Percentiles rank a stretch among this genome's conserved stretches.
phyloP scores from a whole-genome alignment of 1,140 invertebrate species.

The Magallana ariakensis region DNA sequence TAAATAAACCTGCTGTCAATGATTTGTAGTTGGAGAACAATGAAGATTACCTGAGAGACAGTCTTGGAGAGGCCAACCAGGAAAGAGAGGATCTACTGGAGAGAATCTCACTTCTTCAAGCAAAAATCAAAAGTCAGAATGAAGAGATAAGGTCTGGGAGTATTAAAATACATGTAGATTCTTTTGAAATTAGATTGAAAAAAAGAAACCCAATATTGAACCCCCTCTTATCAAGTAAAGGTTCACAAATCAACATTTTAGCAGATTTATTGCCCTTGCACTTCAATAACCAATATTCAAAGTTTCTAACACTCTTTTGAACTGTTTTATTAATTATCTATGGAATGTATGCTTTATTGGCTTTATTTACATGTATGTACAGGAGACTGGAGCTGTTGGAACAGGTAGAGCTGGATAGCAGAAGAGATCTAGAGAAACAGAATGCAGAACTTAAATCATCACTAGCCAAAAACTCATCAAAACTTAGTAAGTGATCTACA shows the following conservation, averaged over 20 bases:
- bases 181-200: too few species aligned
- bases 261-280: too few species aligned
- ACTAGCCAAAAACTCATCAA: constrained; percentile 64
- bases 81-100: constrained; percentile 74
- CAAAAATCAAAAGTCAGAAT: constrained; percentile 64
- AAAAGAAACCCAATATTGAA: too few species aligned
- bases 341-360: too few species aligned
- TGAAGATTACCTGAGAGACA: constrained; percentile 73
- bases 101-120: constrained; percentile 62
- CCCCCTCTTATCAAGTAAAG: too few species aligned
- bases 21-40: constrained; percentile 62
- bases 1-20: not conserved
- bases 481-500: constrained; percentile 66
- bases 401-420: constrained; percentile 65
- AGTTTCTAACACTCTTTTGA: too few species aligned
- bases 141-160: constrained; percentile 69
- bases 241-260: too few species aligned
- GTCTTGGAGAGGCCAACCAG: constrained; percentile 63
- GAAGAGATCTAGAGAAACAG: constrained; percentile 67
- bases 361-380: not conserved
- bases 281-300: too few species aligned
- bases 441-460: constrained; percentile 69
- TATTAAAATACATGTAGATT: not conserved
- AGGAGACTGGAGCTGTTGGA: constrained; percentile 66
- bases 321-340: too few species aligned